phyloP scores from a whole-genome alignment of 2,888 invertebrate genomes.

The Crocallis elinguaria region DNA sequence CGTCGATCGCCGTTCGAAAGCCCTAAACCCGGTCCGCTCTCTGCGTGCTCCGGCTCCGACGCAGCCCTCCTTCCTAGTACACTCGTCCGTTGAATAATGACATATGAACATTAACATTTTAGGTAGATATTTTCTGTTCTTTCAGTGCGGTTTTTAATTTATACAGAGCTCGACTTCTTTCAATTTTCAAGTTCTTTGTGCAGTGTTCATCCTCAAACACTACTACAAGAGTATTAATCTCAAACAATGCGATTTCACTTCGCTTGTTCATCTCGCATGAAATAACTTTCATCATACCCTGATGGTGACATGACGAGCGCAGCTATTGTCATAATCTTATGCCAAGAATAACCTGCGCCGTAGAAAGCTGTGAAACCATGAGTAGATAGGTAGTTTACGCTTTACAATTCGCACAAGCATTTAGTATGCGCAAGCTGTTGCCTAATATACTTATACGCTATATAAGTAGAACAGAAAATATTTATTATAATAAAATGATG shows the following conservation, averaged over 20 bases:
- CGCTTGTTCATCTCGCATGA: constrained; percentile 48
- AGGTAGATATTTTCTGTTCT: constrained; percentile 48
- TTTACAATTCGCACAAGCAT: constrained; percentile 27
- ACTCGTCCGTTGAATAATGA: constrained; percentile 64
- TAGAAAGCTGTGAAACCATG: constrained; percentile 33
- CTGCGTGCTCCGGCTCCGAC: constrained; percentile 43
- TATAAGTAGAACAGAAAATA: background rate
- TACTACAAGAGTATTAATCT: constrained; percentile 29
- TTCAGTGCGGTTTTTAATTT: constrained; percentile 44
- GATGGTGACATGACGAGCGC: constrained; percentile 40
- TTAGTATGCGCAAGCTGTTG: background rate
- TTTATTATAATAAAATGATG: no score
- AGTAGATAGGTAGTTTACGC: constrained; percentile 26
- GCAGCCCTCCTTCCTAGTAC: constrained; percentile 49
- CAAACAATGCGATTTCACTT: constrained; percentile 40
- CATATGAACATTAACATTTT: constrained; percentile 54
- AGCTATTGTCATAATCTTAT: constrained; percentile 39
- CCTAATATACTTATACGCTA: background rate
- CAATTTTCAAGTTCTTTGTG: constrained; percentile 29
- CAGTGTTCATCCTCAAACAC: constrained; percentile 29
- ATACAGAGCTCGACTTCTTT: constrained; percentile 45
- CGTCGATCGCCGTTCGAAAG: constrained; percentile 74
- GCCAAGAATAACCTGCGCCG: constrained; percentile 34
- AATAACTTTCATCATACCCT: constrained; percentile 48
- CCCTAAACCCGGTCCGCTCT: constrained; percentile 64